These are phyloP conservation scores for Rhynchotus rufescens DNA, from an alignment of 2,797 vertebrate genomes.

Conservation along the genomic window DNA sequence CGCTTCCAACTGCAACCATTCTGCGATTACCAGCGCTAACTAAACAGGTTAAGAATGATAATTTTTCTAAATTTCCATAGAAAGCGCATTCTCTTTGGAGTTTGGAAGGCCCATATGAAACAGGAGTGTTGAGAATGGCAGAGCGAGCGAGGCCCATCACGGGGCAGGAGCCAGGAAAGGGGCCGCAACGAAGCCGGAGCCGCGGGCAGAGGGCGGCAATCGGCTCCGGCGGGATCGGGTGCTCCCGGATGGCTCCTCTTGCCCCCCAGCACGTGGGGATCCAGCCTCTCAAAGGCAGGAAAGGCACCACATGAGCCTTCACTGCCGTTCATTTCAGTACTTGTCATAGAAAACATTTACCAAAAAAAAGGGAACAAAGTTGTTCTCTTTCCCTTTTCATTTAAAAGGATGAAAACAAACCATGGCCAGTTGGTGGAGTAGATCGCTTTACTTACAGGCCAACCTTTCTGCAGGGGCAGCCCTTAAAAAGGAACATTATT, in stretches of 20 bases:
- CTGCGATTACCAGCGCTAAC: neutral
- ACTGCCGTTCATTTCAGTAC: neutral
- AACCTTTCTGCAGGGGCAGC: neutral
- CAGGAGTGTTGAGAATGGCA: neutral
- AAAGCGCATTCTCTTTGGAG: neutral
- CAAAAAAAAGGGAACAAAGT: neutral
- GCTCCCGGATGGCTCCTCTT: neutral
- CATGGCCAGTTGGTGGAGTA: neutral
- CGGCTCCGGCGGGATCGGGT: too few relatives aligned
- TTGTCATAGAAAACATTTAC: neutral
- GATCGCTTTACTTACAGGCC: neutral
- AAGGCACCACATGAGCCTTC: accelerated
- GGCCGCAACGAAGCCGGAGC: too few relatives aligned
- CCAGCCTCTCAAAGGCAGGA: neutral
- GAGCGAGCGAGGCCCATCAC: accelerated
- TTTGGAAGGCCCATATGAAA: neutral
- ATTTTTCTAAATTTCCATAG: neutral
- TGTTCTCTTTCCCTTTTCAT: neutral
- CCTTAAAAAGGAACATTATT: neutral
- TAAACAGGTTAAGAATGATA: neutral
- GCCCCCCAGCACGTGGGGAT: neutral
- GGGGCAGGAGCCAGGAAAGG: neutral
- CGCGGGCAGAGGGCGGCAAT: too few relatives aligned
- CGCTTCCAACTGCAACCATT: too few relatives aligned
- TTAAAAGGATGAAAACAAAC: neutral